Evolutionary conservation across 2,888 invertebrate species (phyloP).

Genomic region (Noctuana brunneofusca): DNA sequence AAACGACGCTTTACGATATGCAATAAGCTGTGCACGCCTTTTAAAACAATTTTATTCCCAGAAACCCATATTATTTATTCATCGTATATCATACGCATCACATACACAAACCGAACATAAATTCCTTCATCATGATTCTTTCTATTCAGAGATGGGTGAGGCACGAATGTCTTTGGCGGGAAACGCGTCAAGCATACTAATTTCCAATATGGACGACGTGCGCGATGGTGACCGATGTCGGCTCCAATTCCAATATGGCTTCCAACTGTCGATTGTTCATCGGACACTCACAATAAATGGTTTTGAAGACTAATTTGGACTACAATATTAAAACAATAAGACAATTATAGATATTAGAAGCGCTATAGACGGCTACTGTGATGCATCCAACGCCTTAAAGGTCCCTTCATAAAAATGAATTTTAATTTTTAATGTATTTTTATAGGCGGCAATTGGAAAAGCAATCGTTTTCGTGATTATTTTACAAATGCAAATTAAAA

Average conservation of each 20-base stretch:
- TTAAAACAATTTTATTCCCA: slow-evolving; percentile 48
- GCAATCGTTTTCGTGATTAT: slow-evolving; percentile 23
- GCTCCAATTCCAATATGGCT: slow-evolving; percentile 49
- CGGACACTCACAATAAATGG: slow-evolving; percentile 60
- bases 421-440: slow-evolving; percentile 13
- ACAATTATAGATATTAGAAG: slow-evolving; percentile 35
- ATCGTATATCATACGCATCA: slow-evolving; percentile 55
- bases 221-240: slow-evolving; percentile 56
- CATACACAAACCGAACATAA: slow-evolving; percentile 62
- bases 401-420: slow-evolving; percentile 22
- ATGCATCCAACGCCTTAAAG: slow-evolving; percentile 23
- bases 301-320: slow-evolving; percentile 62
- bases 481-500: slow-evolving; percentile 28
- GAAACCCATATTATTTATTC: slow-evolving; percentile 65
- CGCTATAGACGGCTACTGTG: slow-evolving; percentile 15
- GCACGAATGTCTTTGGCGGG: slow-evolving; percentile 74
- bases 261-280: slow-evolving; percentile 59
- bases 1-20: slow-evolving; percentile 32
- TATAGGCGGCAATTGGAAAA: slow-evolving; percentile 17
- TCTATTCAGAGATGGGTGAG: slow-evolving; percentile 75
- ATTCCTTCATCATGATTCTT: slow-evolving; percentile 78
- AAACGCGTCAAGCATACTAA: slow-evolving; percentile 68
- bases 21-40: slow-evolving; percentile 40
- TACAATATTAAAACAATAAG: slow-evolving; percentile 40
- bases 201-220: slow-evolving; percentile 57